Evolutionary conservation across 2,113 vertebrate genomes (phyloP), one percentile per base, ranked within the genome.

Genomic region (Hyperopisus bebe): DNA sequence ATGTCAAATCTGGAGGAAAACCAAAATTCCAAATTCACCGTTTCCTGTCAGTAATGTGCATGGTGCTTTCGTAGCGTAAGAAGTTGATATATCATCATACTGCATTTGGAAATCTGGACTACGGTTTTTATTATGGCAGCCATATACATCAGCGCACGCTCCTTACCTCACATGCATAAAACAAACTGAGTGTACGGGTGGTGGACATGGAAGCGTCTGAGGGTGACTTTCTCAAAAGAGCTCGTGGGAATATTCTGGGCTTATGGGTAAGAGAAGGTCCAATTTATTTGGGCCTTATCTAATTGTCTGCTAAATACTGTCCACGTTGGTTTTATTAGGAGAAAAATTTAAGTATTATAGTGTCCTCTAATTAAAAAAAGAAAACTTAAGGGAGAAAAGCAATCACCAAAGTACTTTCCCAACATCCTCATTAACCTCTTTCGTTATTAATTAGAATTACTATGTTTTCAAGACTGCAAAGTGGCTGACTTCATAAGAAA

Each of bases 361-460:
- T 93, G 74, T 91, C 91, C 90, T 93, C 91, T 94, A 95, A 95
- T 96, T 95, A 93, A 95, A 95, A 95, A 94, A 95, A 95, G 44
- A 95, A 94, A 93, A 94, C 91, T 92, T 92, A 89, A 94, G 93
- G 94, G 94, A 93, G 93, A 94, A 92, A 95, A 93, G 92, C 94
- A 94, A 96, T 96, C 95, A 95, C 90, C 93, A 92, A 94, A 93
- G 92, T 94, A 94, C 92, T 95, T 94, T 94, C 91, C 93, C 74
- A 82, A 87, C 88, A 86, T 62, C 82, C 92, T 93, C 90, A 93
- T 93, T 91, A 89, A 94, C 94, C 94, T 94, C 94, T 94, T 94
- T 92, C 91, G 93, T 95, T 95, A 96, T 95, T 94, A 91, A 94
- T 95, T 94, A 93, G 90, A 88, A 88, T 90, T 90, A 90, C 88